Conservation (phyloP, 2,888 invertebrate species). For the Melieria omissa region DNA sequence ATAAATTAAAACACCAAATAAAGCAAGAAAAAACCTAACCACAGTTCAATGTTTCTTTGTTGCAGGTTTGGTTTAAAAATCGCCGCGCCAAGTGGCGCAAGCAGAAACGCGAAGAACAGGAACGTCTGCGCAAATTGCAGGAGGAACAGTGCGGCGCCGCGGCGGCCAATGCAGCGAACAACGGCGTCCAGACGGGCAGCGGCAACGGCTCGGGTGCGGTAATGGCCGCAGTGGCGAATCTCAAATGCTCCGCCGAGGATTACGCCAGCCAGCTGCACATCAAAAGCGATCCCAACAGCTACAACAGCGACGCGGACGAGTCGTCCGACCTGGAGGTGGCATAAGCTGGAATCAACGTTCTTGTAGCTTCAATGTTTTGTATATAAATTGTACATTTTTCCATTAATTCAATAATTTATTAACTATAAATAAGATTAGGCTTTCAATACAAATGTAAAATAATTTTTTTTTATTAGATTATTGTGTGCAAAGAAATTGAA, state of each 20-base stretch:
- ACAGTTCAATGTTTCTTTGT: slow-evolving; percentile 43
- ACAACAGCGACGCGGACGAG: slow-evolving; percentile 76
- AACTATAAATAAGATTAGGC: neutral
- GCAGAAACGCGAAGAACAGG: slow-evolving; percentile 90
- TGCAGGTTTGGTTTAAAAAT: slow-evolving; percentile 97
- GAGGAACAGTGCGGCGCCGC: slow-evolving; percentile 73
- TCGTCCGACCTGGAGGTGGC: slow-evolving; percentile 86
- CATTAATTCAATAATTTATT: slow-evolving; percentile 6
- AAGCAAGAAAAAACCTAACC: slow-evolving; percentile 3
- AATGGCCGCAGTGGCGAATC: slow-evolving; percentile 44
- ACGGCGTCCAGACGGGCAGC: slow-evolving; percentile 69
- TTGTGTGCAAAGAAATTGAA: neutral
- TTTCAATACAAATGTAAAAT: neutral
- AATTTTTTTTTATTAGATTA: neutral
- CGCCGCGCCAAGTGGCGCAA: slow-evolving; percentile 96
- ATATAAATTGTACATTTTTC: slow-evolving; percentile 13
- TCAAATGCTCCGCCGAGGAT: slow-evolving; percentile 62
- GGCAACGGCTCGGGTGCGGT: slow-evolving; percentile 70
- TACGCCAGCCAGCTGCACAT: slow-evolving; percentile 62
- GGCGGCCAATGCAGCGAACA: slow-evolving; percentile 31
- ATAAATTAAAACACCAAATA: neutral
- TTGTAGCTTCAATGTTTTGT: slow-evolving; percentile 20
- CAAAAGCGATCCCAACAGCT: slow-evolving; percentile 61
- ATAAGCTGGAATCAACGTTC: slow-evolving; percentile 63
- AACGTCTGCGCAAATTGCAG: slow-evolving; percentile 82